phyloP scores from a whole-genome alignment of 2,113 vertebrate species.

The Platysternon megacephalum region DNA sequence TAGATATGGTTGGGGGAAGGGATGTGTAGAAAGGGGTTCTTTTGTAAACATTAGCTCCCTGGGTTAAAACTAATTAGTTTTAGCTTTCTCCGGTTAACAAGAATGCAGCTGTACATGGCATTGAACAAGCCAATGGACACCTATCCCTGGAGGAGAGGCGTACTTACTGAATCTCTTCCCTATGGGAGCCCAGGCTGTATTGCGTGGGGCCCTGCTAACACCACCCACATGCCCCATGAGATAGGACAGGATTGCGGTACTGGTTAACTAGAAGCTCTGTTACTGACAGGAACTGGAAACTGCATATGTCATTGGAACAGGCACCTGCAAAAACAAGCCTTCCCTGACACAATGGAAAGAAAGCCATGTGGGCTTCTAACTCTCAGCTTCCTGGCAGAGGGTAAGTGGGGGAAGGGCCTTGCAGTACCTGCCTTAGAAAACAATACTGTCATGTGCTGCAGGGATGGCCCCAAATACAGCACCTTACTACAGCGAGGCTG shows the following conservation, averaged over 20 bases:
- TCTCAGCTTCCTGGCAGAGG: neutral
- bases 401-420: neutral
- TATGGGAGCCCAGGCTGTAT: neutral
- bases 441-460: fast-evolving
- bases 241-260: neutral
- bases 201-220: neutral
- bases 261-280: neutral
- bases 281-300: neutral
- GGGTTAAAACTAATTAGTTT: too few species aligned
- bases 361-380: neutral
- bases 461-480: neutral
- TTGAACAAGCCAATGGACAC: neutral
- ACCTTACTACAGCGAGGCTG: neutral
- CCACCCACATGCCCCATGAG: neutral
- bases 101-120: neutral
- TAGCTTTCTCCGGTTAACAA: too few species aligned
- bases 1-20: too few species aligned
- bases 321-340: neutral
- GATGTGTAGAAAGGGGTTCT: too few species aligned
- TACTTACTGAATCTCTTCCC: neutral
- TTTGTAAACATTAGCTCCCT: too few species aligned
- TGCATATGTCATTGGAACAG: neutral
- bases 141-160: neutral
- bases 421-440: neutral
- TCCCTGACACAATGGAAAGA: neutral